A percentile compares a stretch with the other conserved stretches of the same genome.
Evolutionary conservation across 2,797 vertebrate genomes (phyloP).

Genomic region (Remorina albescens): DNA sequence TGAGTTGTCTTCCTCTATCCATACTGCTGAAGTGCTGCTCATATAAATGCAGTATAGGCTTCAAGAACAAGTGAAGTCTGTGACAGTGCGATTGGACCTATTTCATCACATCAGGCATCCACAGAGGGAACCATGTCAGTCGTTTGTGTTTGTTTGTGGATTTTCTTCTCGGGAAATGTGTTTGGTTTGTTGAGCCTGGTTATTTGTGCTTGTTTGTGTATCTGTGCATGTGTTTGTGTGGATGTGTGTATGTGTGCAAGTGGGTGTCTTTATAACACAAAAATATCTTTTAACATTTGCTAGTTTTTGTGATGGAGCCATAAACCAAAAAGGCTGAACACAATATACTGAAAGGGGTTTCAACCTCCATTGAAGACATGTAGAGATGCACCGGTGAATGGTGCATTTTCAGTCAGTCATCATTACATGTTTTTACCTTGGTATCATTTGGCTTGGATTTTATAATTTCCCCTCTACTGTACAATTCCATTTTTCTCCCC

Average conservation of each 20-base stretch:
- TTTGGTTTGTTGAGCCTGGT: constrained; percentile 69
- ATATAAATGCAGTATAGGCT: constrained; percentile 3
- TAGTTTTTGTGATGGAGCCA: constrained; percentile 42
- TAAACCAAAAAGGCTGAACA: constrained; percentile 23
- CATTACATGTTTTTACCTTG: background rate
- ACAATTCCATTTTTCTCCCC: no score
- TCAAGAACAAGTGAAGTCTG: constrained; percentile 24
- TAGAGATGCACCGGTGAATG: background rate
- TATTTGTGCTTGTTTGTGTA: constrained; percentile 59
- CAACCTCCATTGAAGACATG: background rate
- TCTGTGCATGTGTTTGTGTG: constrained; percentile 35
- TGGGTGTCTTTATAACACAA: constrained; percentile 44
- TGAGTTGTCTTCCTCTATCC: constrained; percentile 38
- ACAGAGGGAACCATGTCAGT: constrained; percentile 54
- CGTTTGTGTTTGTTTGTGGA: constrained; percentile 68
- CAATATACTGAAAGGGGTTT: constrained; percentile 14
- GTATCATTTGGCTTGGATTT: background rate
- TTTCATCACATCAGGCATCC: constrained; percentile 51
- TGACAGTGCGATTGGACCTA: constrained; percentile 34
- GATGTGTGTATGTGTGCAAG: constrained; percentile 30
- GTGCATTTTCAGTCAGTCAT: background rate
- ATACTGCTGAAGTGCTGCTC: constrained; percentile 38
- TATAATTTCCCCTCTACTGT: background rate
- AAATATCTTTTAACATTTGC: constrained; percentile 61
- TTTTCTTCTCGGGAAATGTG: constrained; percentile 58